A percentile compares a stretch with the other conserved stretches of the same genome.
phyloP scores from a whole-genome alignment of 2,888 invertebrate genomes.

The Thyatira batis region DNA sequence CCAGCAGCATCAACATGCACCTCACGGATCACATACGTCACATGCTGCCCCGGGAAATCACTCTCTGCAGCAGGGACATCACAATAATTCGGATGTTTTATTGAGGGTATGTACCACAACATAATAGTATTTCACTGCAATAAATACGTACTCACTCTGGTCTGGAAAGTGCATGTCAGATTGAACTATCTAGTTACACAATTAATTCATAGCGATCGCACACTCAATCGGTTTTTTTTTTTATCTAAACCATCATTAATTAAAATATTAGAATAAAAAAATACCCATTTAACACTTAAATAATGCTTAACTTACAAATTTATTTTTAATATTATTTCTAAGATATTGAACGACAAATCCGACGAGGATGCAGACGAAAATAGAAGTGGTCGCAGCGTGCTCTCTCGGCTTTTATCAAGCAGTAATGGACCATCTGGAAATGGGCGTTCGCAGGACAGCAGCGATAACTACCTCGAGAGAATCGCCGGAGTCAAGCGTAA shows the following conservation, averaged over 20 bases:
- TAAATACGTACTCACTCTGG: too few relatives aligned
- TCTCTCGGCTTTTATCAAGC: conserved; percentile 75
- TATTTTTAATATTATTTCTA: too few relatives aligned
- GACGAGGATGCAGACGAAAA: conserved; percentile 89
- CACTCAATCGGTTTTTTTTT: too few relatives aligned
- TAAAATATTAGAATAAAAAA: too few relatives aligned
- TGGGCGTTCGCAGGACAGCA: conserved; percentile 58
- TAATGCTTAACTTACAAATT: conserved; percentile 2
- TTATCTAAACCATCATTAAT: too few relatives aligned
- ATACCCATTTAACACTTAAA: background rate
- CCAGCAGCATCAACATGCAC: conserved; percentile 29
- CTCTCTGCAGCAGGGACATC: conserved; percentile 44
- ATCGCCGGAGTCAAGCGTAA: conserved; percentile 70
- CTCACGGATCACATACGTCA: conserved; percentile 20
- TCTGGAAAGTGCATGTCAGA: too few relatives aligned
- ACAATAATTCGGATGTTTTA: conserved; percentile 83
- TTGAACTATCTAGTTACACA: too few relatives aligned
- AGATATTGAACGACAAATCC: conserved; percentile 92
- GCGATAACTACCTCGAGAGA: conserved; percentile 63
- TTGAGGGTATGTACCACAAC: conserved; percentile 60
- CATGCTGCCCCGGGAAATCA: conserved; percentile 20
- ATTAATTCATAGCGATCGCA: too few relatives aligned
- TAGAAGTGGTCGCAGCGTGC: conserved; percentile 67
- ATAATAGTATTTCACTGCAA: conserved; percentile 2
- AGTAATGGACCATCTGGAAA: conserved; percentile 65